Base-by-base conservation (phyloP, 2,888 invertebrate species). In the Cataglyphis livida region DNA sequence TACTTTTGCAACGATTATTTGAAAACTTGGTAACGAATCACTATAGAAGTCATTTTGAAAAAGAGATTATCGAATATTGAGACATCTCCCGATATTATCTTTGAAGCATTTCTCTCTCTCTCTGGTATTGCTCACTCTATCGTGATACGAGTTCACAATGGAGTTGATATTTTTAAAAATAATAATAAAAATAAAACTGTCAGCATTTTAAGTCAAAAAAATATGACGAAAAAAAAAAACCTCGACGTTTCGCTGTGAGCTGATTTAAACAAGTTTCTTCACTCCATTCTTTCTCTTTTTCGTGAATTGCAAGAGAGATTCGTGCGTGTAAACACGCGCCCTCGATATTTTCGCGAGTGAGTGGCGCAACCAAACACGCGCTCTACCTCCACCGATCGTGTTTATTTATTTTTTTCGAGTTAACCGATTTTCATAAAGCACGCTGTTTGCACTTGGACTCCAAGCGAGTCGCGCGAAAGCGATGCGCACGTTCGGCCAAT, bases 401-500 rank as follows among this genome's bases (percentile, higher is more conserved):
- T 68, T 54, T 76, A 71, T 79, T 79, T 59, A 79, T 71, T 82
- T 66, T 66, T 68, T 65, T 68, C n/a, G n/a, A 61, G 38, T 62
- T 79, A 82, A 81, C 51, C 41, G 81, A 65, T 82, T 83, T 73
- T 82, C 65, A 83, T 71, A 83, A 73, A 65, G 28, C 66, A 38
- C n/a, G 44, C 35, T 64, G 28, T 71, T 66, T 59, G 44, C 64
- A 48, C 59, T 35, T 44, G 59, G 70, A 35, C 41, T 57, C 5
- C 6, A 32, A 32, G 4, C 32, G 21, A 41, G 44, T 9, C n/a
- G 83, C 79, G 83, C 79, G 87, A 91, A 89, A 87, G 84, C 88
- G 86, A 89, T 87, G 89, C 89, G 88, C 93, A 94, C 93, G 93
- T 93, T 93, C 92, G 86, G 89, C 92, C 91, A 93, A 94, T 94